These are phyloP conservation scores for Oreonectes daqikongensis DNA, from an alignment of 2,797 vertebrate genomes.

Conservation along the genomic window DNA sequence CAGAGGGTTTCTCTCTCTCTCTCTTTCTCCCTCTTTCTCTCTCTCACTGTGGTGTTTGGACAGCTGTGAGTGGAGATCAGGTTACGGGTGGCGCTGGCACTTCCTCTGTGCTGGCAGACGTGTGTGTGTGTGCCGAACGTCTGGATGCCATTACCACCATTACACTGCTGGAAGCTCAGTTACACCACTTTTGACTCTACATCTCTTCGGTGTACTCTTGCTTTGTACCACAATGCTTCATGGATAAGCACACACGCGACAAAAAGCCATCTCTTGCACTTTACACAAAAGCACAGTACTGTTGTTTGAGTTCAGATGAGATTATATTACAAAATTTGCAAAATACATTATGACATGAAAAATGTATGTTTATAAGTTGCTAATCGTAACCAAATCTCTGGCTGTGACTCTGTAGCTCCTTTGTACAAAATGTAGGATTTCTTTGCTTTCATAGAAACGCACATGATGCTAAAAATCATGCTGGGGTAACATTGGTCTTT, in stretches of 20 bases:
- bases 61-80: conserved; percentile 90
- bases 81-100: conserved; percentile 85
- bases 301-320: neutral
- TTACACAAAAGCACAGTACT: neutral
- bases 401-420: no score
- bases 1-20: conserved; percentile 46
- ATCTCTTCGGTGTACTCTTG: neutral
- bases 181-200: conserved; percentile 17
- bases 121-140: conserved; percentile 66
- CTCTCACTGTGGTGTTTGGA: conserved; percentile 79
- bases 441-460: no score
- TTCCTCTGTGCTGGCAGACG: conserved; percentile 72
- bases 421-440: no score
- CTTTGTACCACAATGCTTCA: neutral
- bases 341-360: no score
- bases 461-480: no score
- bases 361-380: no score
- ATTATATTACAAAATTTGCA: neutral
- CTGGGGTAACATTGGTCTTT: no score
- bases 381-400: no score
- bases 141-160: conserved; percentile 80
- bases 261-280: neutral
- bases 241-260: neutral
- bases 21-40: conserved; percentile 38
- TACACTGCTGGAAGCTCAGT: conserved; percentile 37